Evolutionary conservation across 2,888 invertebrate genomes (phyloP).

Genomic region (Clanis bilineata): DNA sequence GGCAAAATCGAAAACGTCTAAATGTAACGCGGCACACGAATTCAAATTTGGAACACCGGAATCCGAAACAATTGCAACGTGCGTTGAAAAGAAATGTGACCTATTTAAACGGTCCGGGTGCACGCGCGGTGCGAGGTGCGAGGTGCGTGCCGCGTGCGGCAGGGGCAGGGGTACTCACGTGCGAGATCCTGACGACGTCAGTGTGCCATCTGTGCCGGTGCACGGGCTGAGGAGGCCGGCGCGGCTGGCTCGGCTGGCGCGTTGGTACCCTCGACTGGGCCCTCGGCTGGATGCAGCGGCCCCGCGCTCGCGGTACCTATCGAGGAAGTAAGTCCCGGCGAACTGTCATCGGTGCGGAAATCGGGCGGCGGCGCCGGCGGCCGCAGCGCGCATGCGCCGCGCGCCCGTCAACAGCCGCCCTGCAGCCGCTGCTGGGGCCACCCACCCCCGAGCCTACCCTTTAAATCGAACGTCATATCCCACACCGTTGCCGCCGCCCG

Average conservation of each 20-base stretch:
- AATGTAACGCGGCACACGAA: conserved; percentile 6
- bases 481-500: conserved; percentile 66
- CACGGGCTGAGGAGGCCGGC: conserved; percentile 32
- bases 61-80: conserved; percentile 9
- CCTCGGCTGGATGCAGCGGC: conserved; percentile 54
- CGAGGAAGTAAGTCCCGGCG: conserved; percentile 81
- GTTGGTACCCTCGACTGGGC: conserved; percentile 28
- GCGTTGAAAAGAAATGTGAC: conserved; percentile 12
- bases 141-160: conserved; percentile 25
- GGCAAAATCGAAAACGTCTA: neutral
- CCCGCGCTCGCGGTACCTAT: conserved; percentile 71
- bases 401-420: conserved; percentile 82
- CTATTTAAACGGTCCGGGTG: conserved; percentile 13
- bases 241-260: conserved; percentile 38
- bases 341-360: conserved; percentile 85
- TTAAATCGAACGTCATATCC: conserved; percentile 82
- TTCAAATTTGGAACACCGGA: neutral
- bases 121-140: conserved; percentile 18
- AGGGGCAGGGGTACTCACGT: conserved; percentile 40
- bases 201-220: conserved; percentile 62
- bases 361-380: conserved; percentile 74
- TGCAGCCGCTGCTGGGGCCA: conserved; percentile 57
- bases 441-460: conserved; percentile 63
- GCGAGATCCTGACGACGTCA: conserved; percentile 47
- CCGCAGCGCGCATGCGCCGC: conserved; percentile 74